phyloP scores from a whole-genome alignment of 53 echinoderm and acorn worm genomes.

The Patiria pectinifera region DNA sequence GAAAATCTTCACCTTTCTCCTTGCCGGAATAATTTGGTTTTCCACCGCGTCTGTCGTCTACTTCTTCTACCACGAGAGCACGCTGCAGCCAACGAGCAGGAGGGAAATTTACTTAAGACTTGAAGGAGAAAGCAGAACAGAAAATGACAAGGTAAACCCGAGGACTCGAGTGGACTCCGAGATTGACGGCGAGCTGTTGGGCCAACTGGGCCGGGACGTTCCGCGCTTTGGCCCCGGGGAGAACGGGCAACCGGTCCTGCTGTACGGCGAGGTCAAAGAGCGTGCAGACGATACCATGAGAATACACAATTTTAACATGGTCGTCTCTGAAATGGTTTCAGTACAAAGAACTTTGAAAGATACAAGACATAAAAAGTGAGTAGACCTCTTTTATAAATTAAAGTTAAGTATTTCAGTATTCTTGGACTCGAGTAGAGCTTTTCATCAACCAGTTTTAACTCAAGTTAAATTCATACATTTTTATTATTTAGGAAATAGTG shows the following conservation, averaged over 20 bases:
- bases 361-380: constrained; percentile 71
- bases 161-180: constrained; percentile 7
- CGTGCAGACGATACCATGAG: constrained; percentile 52
- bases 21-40: constrained; percentile 79
- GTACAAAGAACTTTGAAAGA: constrained; percentile 77
- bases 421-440: too few species aligned
- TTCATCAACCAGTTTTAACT: too few species aligned
- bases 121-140: neutral
- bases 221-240: constrained; percentile 83
- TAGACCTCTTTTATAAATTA: neutral
- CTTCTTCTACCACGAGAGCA: constrained; percentile 78
- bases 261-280: constrained; percentile 72
- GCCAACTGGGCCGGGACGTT: constrained; percentile 69
- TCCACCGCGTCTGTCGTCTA: constrained; percentile 74
- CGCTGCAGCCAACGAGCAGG: constrained; percentile 31
- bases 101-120: constrained; percentile 43
- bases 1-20: constrained; percentile 68
- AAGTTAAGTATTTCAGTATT: too few species aligned
- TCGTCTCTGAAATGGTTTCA: constrained; percentile 79
- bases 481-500: too few species aligned
- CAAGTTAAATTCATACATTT: too few species aligned
- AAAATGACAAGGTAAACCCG: constrained; percentile 9
- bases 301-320: constrained; percentile 76
- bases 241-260: constrained; percentile 76
- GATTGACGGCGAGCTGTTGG: constrained; percentile 40